Conservation (phyloP, 2,797 vertebrate genomes). For the Buphagus erythrorhynchus region DNA sequence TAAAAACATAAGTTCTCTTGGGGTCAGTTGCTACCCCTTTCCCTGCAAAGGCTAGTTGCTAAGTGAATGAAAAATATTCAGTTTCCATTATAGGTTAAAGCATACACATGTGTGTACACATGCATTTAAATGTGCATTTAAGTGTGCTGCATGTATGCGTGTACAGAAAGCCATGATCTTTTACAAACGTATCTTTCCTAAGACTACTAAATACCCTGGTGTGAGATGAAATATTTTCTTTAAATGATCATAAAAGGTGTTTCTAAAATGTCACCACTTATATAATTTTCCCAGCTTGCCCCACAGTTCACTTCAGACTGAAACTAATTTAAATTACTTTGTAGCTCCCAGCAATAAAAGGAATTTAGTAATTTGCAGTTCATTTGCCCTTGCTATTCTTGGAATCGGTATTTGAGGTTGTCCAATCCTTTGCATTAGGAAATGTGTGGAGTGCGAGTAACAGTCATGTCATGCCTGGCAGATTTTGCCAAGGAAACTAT, state of each 20-base stretch:
- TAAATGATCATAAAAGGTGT: constrained; percentile 49
- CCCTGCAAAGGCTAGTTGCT: neutral
- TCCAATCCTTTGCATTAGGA: constrained; percentile 39
- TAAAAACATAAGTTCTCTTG: neutral
- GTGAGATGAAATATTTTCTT: constrained; percentile 41
- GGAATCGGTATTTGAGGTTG: constrained; percentile 44
- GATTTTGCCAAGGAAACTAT: constrained; percentile 63
- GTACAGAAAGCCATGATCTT: neutral
- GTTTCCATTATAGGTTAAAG: neutral
- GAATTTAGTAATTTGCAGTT: constrained; percentile 67
- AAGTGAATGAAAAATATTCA: neutral
- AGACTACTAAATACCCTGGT: neutral
- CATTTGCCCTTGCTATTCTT: constrained; percentile 53
- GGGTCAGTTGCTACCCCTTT: neutral
- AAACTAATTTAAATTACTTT: constrained; percentile 67
- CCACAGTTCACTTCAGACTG: constrained; percentile 43
- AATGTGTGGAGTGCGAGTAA: neutral
- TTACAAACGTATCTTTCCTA: neutral
- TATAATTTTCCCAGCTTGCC: constrained; percentile 58
- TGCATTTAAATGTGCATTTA: neutral
- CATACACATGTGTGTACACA: neutral
- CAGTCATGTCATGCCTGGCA: constrained; percentile 56
- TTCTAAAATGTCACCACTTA: constrained; percentile 52
- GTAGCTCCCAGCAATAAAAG: constrained; percentile 66
- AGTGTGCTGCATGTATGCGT: neutral